Conservation (phyloP, 2,113 vertebrate species). For the Rhinogobius similis region DNA sequence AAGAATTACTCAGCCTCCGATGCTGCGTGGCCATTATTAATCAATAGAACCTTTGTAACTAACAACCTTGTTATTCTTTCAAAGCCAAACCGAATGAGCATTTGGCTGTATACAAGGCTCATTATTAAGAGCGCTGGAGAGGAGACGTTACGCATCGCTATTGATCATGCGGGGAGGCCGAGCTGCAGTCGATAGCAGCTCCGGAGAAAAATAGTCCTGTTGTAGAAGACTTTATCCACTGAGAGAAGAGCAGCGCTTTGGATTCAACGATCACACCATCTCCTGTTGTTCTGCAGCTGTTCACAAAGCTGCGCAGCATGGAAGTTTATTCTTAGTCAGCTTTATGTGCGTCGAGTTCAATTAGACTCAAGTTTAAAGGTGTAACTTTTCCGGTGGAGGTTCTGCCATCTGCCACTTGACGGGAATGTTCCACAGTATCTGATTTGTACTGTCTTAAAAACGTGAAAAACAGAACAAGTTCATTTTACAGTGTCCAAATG, state of each 20-base stretch:
- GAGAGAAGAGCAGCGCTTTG: constrained; percentile 35
- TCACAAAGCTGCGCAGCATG: not conserved
- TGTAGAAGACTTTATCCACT: constrained; percentile 51
- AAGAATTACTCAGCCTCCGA: constrained; percentile 66
- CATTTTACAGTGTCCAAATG: no score
- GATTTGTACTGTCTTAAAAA: no score
- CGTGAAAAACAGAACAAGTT: no score
- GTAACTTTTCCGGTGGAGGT: not conserved
- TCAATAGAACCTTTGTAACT: constrained; percentile 74
- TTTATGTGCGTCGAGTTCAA: not conserved
- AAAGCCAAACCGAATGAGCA: constrained; percentile 68
- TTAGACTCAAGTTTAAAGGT: not conserved
- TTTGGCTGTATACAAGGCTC: constrained; percentile 55
- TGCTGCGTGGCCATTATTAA: constrained; percentile 60
- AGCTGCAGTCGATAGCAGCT: constrained; percentile 54
- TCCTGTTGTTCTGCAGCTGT: constrained; percentile 11
- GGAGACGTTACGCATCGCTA: constrained; percentile 62
- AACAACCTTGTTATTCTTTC: constrained; percentile 75
- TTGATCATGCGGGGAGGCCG: constrained; percentile 70
- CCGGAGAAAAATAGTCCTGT: constrained; percentile 51
- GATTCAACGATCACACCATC: constrained; percentile 11
- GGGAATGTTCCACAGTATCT: not conserved
- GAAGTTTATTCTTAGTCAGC: not conserved
- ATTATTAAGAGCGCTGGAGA: constrained; percentile 58
- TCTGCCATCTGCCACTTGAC: not conserved